Percentiles rank a stretch among this genome's conserved stretches.
Conservation (phyloP, 1,140 invertebrate species). For the Agrypnia vestita region DNA sequence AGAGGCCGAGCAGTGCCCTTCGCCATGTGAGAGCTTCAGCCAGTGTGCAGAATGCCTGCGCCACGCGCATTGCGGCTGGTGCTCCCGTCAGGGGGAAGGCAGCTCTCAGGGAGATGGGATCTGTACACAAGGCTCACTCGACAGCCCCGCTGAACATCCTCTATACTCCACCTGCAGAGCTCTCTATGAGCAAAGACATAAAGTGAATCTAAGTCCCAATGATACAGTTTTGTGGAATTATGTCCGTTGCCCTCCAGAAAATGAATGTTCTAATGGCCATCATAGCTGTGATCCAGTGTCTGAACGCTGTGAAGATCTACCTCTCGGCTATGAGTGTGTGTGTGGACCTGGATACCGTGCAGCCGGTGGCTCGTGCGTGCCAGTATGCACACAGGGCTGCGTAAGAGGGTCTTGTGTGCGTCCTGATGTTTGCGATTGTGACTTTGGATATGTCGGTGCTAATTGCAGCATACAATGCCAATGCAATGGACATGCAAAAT, state of each 20-base stretch:
- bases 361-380: conserved; percentile 78
- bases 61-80: conserved; percentile 92
- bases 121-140: conserved; percentile 86
- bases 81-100: conserved; percentile 75
- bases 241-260: conserved; percentile 90
- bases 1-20: conserved; percentile 85
- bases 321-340: conserved; percentile 85
- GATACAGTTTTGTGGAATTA: conserved; percentile 87
- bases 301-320: conserved; percentile 84
- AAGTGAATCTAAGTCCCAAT: conserved; percentile 67
- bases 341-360: conserved; percentile 88
- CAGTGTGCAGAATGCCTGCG: conserved; percentile 91
- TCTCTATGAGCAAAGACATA: conserved; percentile 71
- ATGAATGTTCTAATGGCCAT: conserved; percentile 94
- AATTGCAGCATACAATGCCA: conserved; percentile 95
- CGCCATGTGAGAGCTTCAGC: conserved; percentile 85
- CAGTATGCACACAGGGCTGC: conserved; percentile 92
- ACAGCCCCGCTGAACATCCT: conserved; percentile 80
- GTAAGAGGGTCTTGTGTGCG: conserved; percentile 88
- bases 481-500: conserved; percentile 96
- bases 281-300: conserved; percentile 91
- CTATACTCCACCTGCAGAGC: conserved; percentile 80
- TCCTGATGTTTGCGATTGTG: conserved; percentile 90
- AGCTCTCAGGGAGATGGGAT: conserved; percentile 74
- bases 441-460: conserved; percentile 95